Conservation (phyloP, 2,797 vertebrate species). For the Schizothorax lantsangensis region DNA sequence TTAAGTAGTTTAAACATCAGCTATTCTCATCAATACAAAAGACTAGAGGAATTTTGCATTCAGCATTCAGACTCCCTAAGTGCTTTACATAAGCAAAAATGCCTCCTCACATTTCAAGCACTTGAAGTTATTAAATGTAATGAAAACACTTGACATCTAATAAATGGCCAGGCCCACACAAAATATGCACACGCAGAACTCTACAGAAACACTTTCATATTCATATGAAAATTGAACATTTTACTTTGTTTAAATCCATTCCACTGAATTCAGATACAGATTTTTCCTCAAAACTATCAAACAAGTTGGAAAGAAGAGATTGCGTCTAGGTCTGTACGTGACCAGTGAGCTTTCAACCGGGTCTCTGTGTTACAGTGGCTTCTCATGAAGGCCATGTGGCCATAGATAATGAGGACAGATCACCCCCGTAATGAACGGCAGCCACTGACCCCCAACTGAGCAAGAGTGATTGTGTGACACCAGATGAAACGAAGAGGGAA, state of each 20-base stretch:
- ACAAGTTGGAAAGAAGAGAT: background rate
- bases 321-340: background rate
- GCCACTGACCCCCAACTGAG: background rate
- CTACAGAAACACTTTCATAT: background rate
- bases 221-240: background rate
- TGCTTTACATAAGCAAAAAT: constrained; percentile 13
- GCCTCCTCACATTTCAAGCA: background rate
- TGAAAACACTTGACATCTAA: background rate
- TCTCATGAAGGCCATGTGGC: background rate
- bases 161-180: background rate
- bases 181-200: background rate
- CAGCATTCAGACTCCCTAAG: background rate
- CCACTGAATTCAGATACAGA: background rate
- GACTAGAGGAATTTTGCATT: constrained; percentile 3
- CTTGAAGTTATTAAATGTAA: constrained; percentile 14
- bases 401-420: background rate
- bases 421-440: background rate
- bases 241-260: background rate
- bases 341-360: too few relatives aligned
- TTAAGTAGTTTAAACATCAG: background rate
- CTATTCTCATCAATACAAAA: background rate
- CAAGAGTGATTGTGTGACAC: background rate
- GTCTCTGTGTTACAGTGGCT: background rate
- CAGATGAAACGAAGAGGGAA: background rate
- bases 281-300: background rate